Conservation (phyloP, 2,113 vertebrate genomes). For the Morone saxatilis region DNA sequence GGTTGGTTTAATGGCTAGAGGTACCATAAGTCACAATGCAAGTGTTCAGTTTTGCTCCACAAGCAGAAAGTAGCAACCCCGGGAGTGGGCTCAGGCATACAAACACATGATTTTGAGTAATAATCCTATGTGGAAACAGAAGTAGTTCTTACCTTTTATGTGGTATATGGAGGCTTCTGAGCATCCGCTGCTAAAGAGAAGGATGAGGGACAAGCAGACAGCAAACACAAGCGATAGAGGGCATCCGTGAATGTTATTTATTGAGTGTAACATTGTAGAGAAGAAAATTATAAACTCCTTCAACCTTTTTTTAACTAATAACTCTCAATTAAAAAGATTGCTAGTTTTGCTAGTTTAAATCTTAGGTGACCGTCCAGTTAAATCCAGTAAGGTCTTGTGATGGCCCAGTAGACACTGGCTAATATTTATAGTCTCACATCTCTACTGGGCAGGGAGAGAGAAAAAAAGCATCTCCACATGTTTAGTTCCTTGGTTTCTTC, state of each 20-base stretch:
- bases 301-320: background rate
- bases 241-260: conserved; percentile 1
- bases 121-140: background rate
- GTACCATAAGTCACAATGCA: conserved; percentile 4
- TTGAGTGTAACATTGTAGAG: conserved; percentile 41
- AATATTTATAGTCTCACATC: conserved; percentile 73
- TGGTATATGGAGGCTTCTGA: conserved; percentile 74
- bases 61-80: background rate
- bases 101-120: conserved; percentile 7
- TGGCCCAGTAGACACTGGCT: conserved; percentile 12
- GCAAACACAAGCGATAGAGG: conserved; percentile 30
- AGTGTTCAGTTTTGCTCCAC: conserved; percentile 11
- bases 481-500: conserved; percentile 50
- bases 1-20: conserved; percentile 8
- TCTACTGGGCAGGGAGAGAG: conserved; percentile 10
- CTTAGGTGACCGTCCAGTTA: conserved; percentile 10
- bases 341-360: background rate
- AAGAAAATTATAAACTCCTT: background rate
- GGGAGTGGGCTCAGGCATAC: background rate
- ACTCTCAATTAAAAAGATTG: background rate
- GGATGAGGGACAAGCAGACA: conserved; percentile 32
- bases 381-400: conserved; percentile 46
- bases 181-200: conserved; percentile 48
- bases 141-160: conserved; percentile 64
- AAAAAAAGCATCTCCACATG: conserved; percentile 23